Percentiles rank a stretch among this genome's conserved stretches.
These are phyloP conservation scores for Cacoxenus indagator DNA, from an alignment of 2,888 invertebrate species.

Conservation along the genomic window DNA sequence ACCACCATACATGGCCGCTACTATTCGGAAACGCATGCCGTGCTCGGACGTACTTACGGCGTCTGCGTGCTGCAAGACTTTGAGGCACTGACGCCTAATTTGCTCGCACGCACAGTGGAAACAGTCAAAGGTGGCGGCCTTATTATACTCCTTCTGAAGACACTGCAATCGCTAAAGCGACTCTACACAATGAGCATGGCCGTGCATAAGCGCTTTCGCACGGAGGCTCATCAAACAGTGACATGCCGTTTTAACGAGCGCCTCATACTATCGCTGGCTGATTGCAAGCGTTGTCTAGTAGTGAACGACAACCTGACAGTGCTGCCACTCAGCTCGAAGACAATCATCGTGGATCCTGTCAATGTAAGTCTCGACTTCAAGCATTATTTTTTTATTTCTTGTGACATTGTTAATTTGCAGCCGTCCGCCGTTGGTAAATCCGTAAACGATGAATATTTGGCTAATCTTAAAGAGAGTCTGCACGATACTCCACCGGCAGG, in stretches of 20 bases:
- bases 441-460: conserved; percentile 76
- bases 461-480: conserved; percentile 84
- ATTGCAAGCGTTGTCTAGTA: conserved; percentile 90
- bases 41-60: conserved; percentile 97
- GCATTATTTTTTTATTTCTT: not conserved
- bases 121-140: conserved; percentile 98
- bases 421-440: conserved; percentile 64
- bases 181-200: conserved; percentile 98
- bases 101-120: conserved; percentile 95
- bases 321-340: conserved; percentile 91
- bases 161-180: conserved; percentile 90
- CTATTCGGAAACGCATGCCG: conserved; percentile 97
- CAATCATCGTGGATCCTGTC: conserved; percentile 83
- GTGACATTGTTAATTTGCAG: conserved; percentile 37
- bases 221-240: conserved; percentile 93
- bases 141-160: conserved; percentile 87
- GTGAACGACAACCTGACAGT: conserved; percentile 94
- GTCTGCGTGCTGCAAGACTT: conserved; percentile 97
- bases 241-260: conserved; percentile 97
- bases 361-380: conserved; percentile 65
- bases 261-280: conserved; percentile 90
- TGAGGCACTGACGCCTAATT: conserved; percentile 97
- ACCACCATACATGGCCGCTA: conserved; percentile 98
- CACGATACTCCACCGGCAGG: conserved; percentile 94
- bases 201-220: conserved; percentile 92